Base-by-base conservation (phyloP, 2,888 invertebrate genomes). In the Machimus rusticus region DNA sequence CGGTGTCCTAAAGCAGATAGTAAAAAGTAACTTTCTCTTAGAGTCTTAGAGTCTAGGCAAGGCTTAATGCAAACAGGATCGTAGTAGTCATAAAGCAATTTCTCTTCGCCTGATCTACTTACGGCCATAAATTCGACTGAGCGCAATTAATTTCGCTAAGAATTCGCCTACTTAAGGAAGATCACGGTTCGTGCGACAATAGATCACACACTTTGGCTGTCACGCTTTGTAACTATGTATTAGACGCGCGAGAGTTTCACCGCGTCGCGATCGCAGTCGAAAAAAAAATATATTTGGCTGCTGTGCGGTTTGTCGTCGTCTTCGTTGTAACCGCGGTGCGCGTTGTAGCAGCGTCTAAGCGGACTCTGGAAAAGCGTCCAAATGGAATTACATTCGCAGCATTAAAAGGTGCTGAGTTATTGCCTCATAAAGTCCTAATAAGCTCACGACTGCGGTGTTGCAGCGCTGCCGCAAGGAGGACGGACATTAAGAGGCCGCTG, bases 381-480 rank as follows among this genome's bases (percentile, higher is more conserved):
- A 82, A 82, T 57, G 82, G 82, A 34, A 46, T 51, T 79, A 51
- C 79, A 79, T 3, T 66, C 23, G 23, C 23, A n/a, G 57, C 55
- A 82, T 37, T 31, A 82, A 85, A 85, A 85, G 74, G 34, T 74
- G 46, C 85, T 85, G 85, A 85, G 74, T 85, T 85, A 74, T 85
- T 74, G 85, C 85, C 85, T 74, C 85, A 74, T 74, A 74, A 85
- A 85, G 85, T 85, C 85, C 85, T 85, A 85, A 85, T 85, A 85
- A 85, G 85, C 85, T 85, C 85, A 85, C 85, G 85, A 74, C 85
- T 43, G 43, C 46, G 31, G 74, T 85, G 85, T 85, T 85, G 28
- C 43, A 16, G 46, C 16, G 39, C 9, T 28, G 23, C n/a, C 43
- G 39, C 74, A 74, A 51, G 43, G 74, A 28, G 39, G 19, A n/a